A percentile compares a stretch with the other conserved stretches of the same genome.
These are phyloP conservation scores for Hyposoter dolosus DNA, from an alignment of 2,888 invertebrate species.

Conservation along the genomic window DNA sequence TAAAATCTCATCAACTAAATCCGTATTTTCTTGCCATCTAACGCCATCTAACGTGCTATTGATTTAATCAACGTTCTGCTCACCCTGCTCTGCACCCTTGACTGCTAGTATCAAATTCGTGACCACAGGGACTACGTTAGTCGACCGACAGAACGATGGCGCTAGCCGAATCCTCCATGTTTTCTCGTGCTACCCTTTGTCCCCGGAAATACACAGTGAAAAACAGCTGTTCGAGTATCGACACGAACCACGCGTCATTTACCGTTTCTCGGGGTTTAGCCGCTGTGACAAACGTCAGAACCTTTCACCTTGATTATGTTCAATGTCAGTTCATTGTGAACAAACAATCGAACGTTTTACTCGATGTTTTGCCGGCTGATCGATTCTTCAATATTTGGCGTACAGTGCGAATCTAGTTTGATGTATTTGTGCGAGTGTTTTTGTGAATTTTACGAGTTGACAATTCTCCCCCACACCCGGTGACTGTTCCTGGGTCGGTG, in stretches of 20 bases:
- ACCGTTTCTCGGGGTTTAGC: constrained; percentile 15
- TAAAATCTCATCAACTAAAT: too few species aligned
- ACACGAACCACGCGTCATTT: constrained; percentile 60
- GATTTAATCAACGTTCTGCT: not conserved
- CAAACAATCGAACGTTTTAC: constrained; percentile 19
- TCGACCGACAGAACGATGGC: constrained; percentile 25
- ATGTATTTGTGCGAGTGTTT: constrained; percentile 15
- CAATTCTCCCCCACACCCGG: constrained; percentile 9
- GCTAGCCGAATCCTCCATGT: constrained; percentile 3
- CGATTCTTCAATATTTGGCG: not conserved
- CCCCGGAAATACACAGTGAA: constrained; percentile 40
- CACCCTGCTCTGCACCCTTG: not conserved
- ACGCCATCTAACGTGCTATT: not conserved
- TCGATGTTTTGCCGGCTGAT: not conserved
- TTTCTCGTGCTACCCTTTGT: constrained; percentile 4
- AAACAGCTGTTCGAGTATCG: constrained; percentile 64
- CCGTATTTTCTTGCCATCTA: not conserved
- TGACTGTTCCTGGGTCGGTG: constrained; percentile 2
- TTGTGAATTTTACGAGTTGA: constrained; percentile 40
- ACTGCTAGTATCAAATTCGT: not conserved
- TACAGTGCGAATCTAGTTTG: not conserved
- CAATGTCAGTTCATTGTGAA: not conserved
- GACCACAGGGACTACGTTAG: constrained; percentile 7
- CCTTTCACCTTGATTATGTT: constrained; percentile 24
- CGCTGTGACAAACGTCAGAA: constrained; percentile 14